These are phyloP conservation scores for Notocelia uddmanniana DNA, from an alignment of 2,888 invertebrate genomes.

Conservation along the genomic window DNA sequence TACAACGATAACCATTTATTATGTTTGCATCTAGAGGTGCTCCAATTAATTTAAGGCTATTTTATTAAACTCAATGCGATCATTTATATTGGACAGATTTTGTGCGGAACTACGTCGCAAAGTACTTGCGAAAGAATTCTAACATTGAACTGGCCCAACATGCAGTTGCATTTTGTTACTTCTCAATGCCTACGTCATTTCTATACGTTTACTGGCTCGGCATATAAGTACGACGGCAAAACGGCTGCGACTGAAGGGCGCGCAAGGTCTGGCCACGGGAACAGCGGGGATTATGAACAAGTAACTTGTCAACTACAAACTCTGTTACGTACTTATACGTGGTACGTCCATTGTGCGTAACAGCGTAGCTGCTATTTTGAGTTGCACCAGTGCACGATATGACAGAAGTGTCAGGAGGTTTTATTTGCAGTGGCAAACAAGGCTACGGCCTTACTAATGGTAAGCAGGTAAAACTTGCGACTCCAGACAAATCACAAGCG, in stretches of 20 bases:
- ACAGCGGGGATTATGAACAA: conserved; percentile 19
- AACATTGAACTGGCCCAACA: background rate
- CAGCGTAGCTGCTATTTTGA: conserved; percentile 15
- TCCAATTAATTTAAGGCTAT: too few species aligned
- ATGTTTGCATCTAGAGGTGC: too few species aligned
- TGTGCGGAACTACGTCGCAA: too few species aligned
- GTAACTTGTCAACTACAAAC: conserved; percentile 37
- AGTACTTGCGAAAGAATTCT: too few species aligned
- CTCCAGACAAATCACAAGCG: too few species aligned
- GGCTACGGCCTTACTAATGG: too few species aligned
- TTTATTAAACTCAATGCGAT: too few species aligned
- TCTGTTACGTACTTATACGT: conserved; percentile 2
- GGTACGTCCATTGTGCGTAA: background rate
- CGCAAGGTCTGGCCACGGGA: conserved; percentile 34
- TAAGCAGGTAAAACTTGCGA: too few species aligned
- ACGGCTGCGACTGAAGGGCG: conserved; percentile 41
- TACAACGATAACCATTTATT: too few species aligned
- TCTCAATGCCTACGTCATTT: conserved; percentile 18
- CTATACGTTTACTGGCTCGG: conserved; percentile 14
- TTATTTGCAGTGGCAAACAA: too few species aligned
- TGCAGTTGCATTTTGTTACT: conserved; percentile 14
- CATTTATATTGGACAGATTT: too few species aligned
- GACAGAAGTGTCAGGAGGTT: conserved; percentile 9
- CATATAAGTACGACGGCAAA: conserved; percentile 13
- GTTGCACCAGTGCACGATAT: conserved; percentile 2